Conservation (phyloP, 2,113 vertebrate species). For the Paradoxurus hermaphroditus region DNA sequence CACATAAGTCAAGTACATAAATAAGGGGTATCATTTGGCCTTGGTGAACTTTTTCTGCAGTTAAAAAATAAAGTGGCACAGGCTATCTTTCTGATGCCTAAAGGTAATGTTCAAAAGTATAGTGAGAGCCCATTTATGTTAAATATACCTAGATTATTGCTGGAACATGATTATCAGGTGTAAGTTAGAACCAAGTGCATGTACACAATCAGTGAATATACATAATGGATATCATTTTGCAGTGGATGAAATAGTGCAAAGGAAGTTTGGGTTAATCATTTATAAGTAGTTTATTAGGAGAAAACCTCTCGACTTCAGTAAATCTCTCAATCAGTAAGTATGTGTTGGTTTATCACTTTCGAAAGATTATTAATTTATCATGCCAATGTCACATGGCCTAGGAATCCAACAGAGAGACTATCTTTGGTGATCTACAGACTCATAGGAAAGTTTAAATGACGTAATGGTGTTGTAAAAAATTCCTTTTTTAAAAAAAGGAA, state of each 20-base stretch:
- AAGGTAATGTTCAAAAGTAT: background rate
- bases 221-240: background rate
- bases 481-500: background rate
- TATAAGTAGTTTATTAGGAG: background rate
- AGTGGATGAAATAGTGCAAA: background rate
- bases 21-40: background rate
- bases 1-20: background rate
- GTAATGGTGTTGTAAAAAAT: background rate
- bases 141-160: background rate
- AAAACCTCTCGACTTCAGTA: background rate
- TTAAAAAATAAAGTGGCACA: background rate
- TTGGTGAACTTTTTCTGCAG: background rate
- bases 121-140: background rate
- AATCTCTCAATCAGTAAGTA: background rate
- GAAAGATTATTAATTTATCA: background rate
- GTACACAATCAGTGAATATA: background rate
- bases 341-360: background rate
- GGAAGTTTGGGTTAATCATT: background rate
- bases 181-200: background rate
- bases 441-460: background rate
- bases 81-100: background rate
- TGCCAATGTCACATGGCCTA: background rate
- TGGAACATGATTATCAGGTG: background rate
- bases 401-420: background rate
- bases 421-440: background rate